phyloP scores from a whole-genome alignment of 1,140 invertebrate species.

The Neotoxoptera formosana region DNA sequence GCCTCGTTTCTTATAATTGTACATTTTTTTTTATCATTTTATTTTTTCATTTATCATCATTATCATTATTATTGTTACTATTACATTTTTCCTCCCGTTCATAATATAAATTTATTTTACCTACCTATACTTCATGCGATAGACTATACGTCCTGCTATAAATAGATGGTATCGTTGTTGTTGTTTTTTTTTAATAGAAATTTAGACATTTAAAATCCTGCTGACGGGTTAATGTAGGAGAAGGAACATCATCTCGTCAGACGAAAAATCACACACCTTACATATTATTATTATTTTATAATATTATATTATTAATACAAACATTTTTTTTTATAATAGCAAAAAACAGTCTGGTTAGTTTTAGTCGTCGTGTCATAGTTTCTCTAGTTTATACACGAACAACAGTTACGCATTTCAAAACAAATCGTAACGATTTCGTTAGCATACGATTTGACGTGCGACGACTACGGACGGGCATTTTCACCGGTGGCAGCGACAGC shows the following conservation, averaged over 20 bases:
- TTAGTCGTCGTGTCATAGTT: not conserved
- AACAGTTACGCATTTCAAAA: conserved; percentile 31
- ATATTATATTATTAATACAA: not conserved
- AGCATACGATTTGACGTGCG: conserved; percentile 10
- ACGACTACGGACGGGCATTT: conserved; percentile 14
- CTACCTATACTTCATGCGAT: not conserved
- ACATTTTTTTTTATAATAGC: not conserved
- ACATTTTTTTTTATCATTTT: not conserved
- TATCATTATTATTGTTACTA: not conserved
- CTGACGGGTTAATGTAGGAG: conserved; percentile 21
- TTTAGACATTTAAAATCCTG: conserved; percentile 40
- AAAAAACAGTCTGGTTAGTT: not conserved
- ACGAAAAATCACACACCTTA: not conserved
- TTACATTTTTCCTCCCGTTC: not conserved
- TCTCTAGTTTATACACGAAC: not conserved
- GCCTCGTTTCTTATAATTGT: conserved; percentile 35
- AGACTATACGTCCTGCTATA: not conserved
- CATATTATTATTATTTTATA: not conserved
- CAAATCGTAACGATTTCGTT: conserved; percentile 50
- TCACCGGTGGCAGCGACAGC: not conserved
- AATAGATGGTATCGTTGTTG: not conserved
- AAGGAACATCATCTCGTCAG: not conserved
- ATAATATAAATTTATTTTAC: too few relatives aligned
- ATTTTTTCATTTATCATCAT: not conserved
- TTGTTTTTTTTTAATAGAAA: conserved; percentile 27